These are phyloP conservation scores for Lepidotrigona ventralis DNA, from an alignment of 1,140 invertebrate genomes.

Conservation along the genomic window DNA sequence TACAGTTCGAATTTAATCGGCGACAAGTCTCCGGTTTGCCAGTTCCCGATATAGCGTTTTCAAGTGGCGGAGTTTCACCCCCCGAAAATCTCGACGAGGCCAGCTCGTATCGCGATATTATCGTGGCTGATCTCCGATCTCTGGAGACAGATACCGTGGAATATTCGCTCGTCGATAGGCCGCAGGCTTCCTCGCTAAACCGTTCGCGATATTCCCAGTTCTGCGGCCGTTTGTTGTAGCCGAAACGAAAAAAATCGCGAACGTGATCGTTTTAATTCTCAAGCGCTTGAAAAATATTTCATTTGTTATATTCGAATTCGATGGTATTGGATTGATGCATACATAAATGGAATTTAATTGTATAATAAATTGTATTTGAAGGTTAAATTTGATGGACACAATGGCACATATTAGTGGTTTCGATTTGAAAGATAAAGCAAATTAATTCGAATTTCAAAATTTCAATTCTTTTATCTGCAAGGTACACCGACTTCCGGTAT, in stretches of 20 bases:
- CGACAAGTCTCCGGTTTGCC: neutral
- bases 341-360: too few relatives aligned
- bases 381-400: too few relatives aligned
- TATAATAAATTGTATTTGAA: too few relatives aligned
- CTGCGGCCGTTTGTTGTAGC: neutral
- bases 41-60: neutral
- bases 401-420: too few relatives aligned
- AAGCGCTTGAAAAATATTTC: neutral
- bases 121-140: constrained; percentile 45
- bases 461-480: too few relatives aligned
- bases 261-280: neutral
- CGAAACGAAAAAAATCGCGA: too few relatives aligned
- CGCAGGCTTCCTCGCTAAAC: neutral
- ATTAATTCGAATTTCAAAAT: too few relatives aligned
- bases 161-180: constrained; percentile 48
- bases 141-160: constrained; percentile 29
- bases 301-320: too few relatives aligned
- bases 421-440: too few relatives aligned
- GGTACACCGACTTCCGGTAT: too few relatives aligned
- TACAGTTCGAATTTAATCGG: neutral
- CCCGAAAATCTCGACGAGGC: constrained; percentile 36
- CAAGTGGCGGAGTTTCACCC: neutral
- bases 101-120: constrained; percentile 33
- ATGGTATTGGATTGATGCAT: too few relatives aligned
- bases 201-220: neutral